These are phyloP conservation scores for Echinarachnius parma DNA, from an alignment of 53 echinoderm and acorn worm genomes.

Conservation along the genomic window DNA sequence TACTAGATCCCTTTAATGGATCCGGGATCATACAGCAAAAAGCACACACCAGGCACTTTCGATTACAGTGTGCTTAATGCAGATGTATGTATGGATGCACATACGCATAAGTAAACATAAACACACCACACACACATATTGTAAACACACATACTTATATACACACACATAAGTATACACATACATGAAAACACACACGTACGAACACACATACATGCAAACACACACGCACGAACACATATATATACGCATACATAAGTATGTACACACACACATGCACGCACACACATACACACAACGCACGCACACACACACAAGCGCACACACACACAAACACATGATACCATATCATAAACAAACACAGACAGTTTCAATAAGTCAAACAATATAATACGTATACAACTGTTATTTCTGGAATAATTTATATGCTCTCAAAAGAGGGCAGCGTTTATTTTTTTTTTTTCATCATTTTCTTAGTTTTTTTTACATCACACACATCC, in stretches of 20 bases:
- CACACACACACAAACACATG: conserved; percentile 17
- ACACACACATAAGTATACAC: conserved; percentile 18
- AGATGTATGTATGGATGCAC: no score
- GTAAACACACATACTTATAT: conserved; percentile 12
- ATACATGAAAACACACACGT: conserved; percentile 1
- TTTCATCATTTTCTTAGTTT: conserved; percentile 10
- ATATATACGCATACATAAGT: conserved; percentile 6
- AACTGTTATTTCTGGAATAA: conserved; percentile 24
- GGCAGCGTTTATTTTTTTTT: conserved; percentile 24
- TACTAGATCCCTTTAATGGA: no score
- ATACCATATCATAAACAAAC: conserved; percentile 8
- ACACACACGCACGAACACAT: conserved; percentile 19
- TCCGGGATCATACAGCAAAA: no score
- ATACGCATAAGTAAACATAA: conserved; percentile 7
- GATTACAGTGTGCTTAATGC: no score
- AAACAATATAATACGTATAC: neutral
- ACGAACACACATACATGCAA: neutral
- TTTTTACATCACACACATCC: conserved; percentile 43
- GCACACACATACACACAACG: neutral
- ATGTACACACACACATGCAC: no score
- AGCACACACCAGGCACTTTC: no score
- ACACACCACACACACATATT: neutral
- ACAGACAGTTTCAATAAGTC: neutral
- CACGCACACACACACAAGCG: neutral
- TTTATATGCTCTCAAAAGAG: conserved; percentile 8